phyloP scores from a whole-genome alignment of 2,888 invertebrate genomes.

The Chymomyza fuscimana region DNA sequence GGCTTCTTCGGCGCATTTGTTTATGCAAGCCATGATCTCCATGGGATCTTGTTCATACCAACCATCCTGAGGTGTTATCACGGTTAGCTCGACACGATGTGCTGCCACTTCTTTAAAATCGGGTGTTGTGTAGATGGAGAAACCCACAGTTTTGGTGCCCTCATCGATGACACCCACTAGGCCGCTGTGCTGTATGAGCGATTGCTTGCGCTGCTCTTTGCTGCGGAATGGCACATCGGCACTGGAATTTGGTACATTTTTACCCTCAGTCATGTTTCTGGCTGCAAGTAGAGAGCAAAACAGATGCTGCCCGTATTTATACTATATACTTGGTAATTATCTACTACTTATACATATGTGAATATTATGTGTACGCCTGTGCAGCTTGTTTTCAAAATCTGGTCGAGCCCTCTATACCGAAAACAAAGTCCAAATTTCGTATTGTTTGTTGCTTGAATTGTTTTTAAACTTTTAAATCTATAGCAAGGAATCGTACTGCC shows the following conservation, averaged over 20 bases:
- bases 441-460: neutral
- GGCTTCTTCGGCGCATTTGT: conserved; percentile 88
- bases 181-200: conserved; percentile 55
- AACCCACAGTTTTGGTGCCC: conserved; percentile 94
- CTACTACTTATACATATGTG: conserved; percentile 1
- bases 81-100: conserved; percentile 90
- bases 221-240: conserved; percentile 71
- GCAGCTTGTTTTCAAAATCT: neutral
- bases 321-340: neutral
- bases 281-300: neutral
- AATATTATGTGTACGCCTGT: neutral
- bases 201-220: conserved; percentile 63
- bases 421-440: neutral
- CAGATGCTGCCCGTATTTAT: neutral
- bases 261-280: conserved; percentile 67
- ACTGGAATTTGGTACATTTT: conserved; percentile 63
- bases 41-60: conserved; percentile 97
- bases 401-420: conserved; percentile 18
- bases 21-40: conserved; percentile 90
- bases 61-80: conserved; percentile 90
- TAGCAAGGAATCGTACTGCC: neutral
- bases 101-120: conserved; percentile 89
- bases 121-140: conserved; percentile 89
- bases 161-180: conserved; percentile 96
- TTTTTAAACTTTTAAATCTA: no score